Base-by-base conservation (phyloP, 2,797 vertebrate species). In the Oreortyx pictus region DNA sequence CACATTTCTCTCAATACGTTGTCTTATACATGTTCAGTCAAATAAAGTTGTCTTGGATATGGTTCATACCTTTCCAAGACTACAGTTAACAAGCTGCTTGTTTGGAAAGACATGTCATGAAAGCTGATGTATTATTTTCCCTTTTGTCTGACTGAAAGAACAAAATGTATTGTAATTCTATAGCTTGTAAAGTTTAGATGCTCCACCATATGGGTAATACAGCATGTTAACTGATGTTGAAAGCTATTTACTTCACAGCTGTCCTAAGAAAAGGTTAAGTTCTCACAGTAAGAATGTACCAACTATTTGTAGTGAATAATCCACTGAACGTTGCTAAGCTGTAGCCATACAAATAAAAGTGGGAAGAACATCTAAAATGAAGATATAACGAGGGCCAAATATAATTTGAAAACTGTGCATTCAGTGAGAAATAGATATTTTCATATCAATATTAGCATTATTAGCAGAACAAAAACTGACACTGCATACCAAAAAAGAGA, bases 401-500 rank as follows among this genome's bases (percentile, higher is more conserved):
- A 13, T 6, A n/a, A 74, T 73, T 85, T 77, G 31, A 74, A 81
- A 73, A 22, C 23, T 60, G 3, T 33, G 17, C 1, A 0, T 60
- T 43, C 41, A 44, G n/a, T 46, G 20, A 7, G 54, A 52, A 22
- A 33, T 12, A 1, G 25, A 8, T 33, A 60, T 80, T 87, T 74
- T 67, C 47, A 61, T 20, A 49, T n/a, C 71, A 35, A 22, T 17
- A 24, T 54, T 67, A 27, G 24, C 4, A 20, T 80, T 85, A 61
- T 61, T 71, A 35, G 6, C 35, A 60, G 17, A 7, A 47, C 46
- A 80, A 50, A 0, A 0, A n/a, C 35, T 8, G 5, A 5, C 5
- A 72, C 56, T 56, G 23, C 9, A 61, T 4, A 33, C n/a, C 70
- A 49, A 78, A 37, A 61, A 39, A 61, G 16, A 43, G 50, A 6